Conservation (phyloP, 1,140 invertebrate genomes). For the Venustaconcha ellipsiformis region DNA sequence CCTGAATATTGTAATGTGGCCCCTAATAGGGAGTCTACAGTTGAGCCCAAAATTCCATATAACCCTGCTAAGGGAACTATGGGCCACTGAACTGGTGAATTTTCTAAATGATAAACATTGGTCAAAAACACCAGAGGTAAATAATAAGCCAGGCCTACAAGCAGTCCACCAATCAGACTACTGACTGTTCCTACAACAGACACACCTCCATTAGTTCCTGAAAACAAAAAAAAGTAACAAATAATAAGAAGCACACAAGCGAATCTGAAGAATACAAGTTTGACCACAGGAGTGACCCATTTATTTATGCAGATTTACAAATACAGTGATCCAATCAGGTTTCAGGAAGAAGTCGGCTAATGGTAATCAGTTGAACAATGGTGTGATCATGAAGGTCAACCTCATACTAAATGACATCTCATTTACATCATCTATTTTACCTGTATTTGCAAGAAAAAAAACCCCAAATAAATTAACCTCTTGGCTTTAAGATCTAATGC, state of each 20-base stretch:
- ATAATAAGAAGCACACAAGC: neutral
- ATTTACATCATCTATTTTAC: too few species aligned
- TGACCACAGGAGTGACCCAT: neutral
- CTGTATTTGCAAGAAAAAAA: too few species aligned
- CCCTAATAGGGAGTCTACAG: constrained; percentile 87
- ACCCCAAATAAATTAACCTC: too few species aligned
- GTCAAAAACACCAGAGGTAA: constrained; percentile 77
- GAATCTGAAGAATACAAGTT: too few species aligned
- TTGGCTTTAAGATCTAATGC: too few species aligned
- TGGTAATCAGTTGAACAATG: neutral
- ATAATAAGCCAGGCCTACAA: constrained; percentile 83
- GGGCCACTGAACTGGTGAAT: constrained; percentile 84
- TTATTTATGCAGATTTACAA: neutral
- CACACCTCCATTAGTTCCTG: constrained; percentile 88
- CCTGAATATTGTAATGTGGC: constrained; percentile 89
- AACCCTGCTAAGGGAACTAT: constrained; percentile 79
- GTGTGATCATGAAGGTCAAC: neutral
- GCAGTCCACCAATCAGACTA: constrained; percentile 80
- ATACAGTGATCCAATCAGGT: neutral
- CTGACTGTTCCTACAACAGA: constrained; percentile 79
- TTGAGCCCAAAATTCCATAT: constrained; percentile 83
- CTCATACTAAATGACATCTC: neutral
- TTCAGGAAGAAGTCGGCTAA: neutral
- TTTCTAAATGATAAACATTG: constrained; percentile 73
- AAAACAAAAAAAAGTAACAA: constrained; percentile 37